Evolutionary conservation across 92 coral and sea anemone genomes (phyloP), one percentile per base, ranked within the genome.

Genomic region (Actinostola sp.): DNA sequence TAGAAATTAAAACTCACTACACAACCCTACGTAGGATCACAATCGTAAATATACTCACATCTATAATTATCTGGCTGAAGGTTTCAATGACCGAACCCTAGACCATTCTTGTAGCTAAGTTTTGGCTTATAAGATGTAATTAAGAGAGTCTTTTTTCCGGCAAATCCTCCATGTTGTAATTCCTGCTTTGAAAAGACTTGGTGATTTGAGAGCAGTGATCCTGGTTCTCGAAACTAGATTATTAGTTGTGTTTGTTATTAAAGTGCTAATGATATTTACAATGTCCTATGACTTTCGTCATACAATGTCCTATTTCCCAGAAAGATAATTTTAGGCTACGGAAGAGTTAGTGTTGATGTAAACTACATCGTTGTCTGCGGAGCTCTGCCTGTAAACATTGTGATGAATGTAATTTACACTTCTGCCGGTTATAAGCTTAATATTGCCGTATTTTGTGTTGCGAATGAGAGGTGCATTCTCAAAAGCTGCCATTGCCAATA

Each of bases 341-440:
- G 74, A 31, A 68, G 62, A 68, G 46, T 56, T 68, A 68, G 26
- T 25, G 33, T 68, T 30, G 33, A n/a, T 50, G 15, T 27, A 39
- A 34, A 21, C 57, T 50, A 31, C 20, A 28, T 32, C 25, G 58
- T 39, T 31, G 62, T 28, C n/a, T n/a, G n/a, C n/a, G n/a, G n/a
- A n/a, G n/a, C n/a, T n/a, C n/a, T n/a, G n/a, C n/a, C 61, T 68
- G 74, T 68, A 68, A 68, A 67, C 62, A 68, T 55, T 68, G 60
- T 32, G 34, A 16, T 68, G 61, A 34, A 35, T 29, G 6, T 62
- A 38, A 41, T 68, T 57, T 30, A 57, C 39, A 29, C 63, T 57
- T 14, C 30, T 57, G 63, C 13, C 63, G 10, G 20, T 36, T 36
- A 4, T 36, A 11, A 11, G 42, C n/a, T 4, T 44, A 42, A 51